Evolutionary conservation across 2,113 vertebrate species (phyloP).

Genomic region (Aleadryas rufinucha): DNA sequence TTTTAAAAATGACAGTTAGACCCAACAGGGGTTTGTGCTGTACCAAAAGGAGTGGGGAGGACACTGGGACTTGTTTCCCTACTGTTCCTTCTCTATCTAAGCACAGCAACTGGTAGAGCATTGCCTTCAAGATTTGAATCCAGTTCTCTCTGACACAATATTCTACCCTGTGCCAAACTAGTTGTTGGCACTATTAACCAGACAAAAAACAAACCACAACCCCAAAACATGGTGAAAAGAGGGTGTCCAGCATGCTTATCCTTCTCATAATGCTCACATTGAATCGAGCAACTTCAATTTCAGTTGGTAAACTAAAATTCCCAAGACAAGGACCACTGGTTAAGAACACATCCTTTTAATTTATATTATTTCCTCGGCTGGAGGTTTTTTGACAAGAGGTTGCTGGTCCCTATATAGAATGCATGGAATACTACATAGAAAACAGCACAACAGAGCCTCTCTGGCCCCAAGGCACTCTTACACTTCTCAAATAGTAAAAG

Average conservation of each 20-base stretch:
- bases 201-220: too few relatives aligned
- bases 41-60: background rate
- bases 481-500: background rate
- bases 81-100: background rate
- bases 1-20: background rate
- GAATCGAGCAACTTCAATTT: background rate
- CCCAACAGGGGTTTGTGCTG: background rate
- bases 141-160: background rate
- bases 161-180: background rate
- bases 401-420: background rate
- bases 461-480: background rate
- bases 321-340: background rate
- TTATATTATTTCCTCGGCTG: background rate
- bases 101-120: background rate
- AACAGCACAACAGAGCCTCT: background rate
- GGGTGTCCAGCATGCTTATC: background rate
- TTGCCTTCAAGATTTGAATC: background rate
- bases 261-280: background rate
- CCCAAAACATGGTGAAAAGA: background rate
- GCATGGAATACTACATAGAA: background rate
- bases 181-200: background rate
- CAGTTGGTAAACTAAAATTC: background rate
- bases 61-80: background rate
- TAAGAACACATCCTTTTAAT: background rate
- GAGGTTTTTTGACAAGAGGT: background rate